Base-by-base conservation (phyloP, 2,797 vertebrate genomes). In the Miopithecus talapoin region DNA sequence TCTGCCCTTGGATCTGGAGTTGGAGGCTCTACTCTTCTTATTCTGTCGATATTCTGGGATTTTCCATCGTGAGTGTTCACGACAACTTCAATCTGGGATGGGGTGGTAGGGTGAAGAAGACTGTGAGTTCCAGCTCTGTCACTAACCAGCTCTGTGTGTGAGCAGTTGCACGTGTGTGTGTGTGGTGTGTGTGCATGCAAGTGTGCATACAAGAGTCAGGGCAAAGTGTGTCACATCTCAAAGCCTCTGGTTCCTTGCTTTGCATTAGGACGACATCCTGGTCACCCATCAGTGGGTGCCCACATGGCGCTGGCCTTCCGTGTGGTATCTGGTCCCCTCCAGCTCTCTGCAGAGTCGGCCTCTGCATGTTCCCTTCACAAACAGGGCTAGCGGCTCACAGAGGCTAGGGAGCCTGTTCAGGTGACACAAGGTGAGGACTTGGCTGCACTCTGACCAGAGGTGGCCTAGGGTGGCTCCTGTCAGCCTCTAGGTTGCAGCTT, bases 401-500 rank as follows among this genome's bases (percentile, higher is more conserved):
- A 33, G 50, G 89, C 30, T 75, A 50, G n/a, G 68, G 19, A 70
- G 68, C 17, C n/a, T 70, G n/a, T 70, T 70, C 68, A 70, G n/a
- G n/a, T 36, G 68, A 70, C 33, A 21, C 9, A 5, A n/a, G n/a
- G n/a, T 5, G 33, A 19, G 33, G n/a, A 70, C 8, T n/a, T 22
- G 68, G n/a, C 19, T 70, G 13, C 33, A 50, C 28, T 30, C 41
- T 21, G 26, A 6, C 21, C n/a, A 4, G 19, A 9, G 59, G 1
- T 22, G 0, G 0, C 14, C 7, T 13, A 3, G 46, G 3, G 30
- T 1, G 0, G 70, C 30, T n/a, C 50, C 26, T 22, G 12, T 28
- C 1, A 46, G 33, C 36, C 53, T 5, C 33, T 8, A 3, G n/a
- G 39, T 1, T 4, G 9, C 4, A 14, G 33, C 13, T 13, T 28